Evolutionary conservation across 2,888 invertebrate genomes (phyloP).

Genomic region (Nowickia ferox): DNA sequence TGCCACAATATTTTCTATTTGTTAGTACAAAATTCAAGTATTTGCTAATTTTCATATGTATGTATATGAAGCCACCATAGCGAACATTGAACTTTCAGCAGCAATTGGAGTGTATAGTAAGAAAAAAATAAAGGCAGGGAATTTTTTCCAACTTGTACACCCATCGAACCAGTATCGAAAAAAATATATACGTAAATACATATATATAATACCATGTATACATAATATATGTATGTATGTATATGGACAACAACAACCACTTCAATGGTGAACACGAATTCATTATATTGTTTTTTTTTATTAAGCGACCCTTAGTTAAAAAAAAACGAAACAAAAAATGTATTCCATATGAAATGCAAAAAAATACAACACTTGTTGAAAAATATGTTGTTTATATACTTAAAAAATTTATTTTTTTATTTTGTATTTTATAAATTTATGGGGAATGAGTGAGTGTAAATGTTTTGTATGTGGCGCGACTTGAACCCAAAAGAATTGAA

Average conservation of each 20-base stretch:
- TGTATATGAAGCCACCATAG: constrained; percentile 71
- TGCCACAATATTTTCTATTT: background rate
- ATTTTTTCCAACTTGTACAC: constrained; percentile 20
- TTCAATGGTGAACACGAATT: constrained; percentile 37
- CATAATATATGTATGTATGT: too few relatives aligned
- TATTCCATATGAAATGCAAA: constrained; percentile 62
- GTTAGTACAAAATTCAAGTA: too few relatives aligned
- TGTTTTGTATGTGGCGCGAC: constrained; percentile 63
- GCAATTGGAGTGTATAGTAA: constrained; percentile 40
- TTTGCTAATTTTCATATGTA: constrained; percentile 1
- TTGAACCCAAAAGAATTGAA: constrained; percentile 71
- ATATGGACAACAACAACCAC: constrained; percentile 44
- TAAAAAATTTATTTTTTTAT: constrained; percentile 43
- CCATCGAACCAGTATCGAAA: constrained; percentile 2
- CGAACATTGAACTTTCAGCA: constrained; percentile 71
- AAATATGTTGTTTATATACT: constrained; percentile 41
- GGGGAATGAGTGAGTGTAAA: constrained; percentile 58
- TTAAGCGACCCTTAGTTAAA: constrained; percentile 56
- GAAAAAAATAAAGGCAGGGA: constrained; percentile 18
- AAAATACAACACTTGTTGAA: constrained; percentile 46
- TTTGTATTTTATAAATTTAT: constrained; percentile 44
- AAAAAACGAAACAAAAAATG: constrained; percentile 15
- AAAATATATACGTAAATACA: constrained; percentile 4
- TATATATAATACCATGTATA: too few relatives aligned
- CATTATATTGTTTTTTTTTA: constrained; percentile 19